Evolutionary conservation across 2,113 vertebrate species (phyloP).

Genomic region (Engystomops pustulosus): DNA sequence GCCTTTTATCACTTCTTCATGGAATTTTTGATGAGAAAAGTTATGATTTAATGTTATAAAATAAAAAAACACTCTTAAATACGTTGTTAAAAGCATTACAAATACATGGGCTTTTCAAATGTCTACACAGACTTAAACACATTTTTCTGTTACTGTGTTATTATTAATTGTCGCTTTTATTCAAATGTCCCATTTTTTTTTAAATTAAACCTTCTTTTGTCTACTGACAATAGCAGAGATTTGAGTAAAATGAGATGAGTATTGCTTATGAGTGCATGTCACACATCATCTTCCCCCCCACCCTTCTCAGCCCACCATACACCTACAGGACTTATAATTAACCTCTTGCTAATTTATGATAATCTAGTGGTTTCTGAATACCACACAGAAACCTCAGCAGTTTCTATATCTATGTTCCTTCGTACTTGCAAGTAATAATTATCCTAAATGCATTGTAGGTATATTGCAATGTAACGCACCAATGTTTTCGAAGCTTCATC

Average conservation of each 20-base stretch:
- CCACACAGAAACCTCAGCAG: slow-evolving; percentile 1
- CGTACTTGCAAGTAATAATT: slow-evolving; percentile 10
- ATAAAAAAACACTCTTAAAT: no score
- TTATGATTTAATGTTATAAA: no score
- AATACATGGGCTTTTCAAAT: no score
- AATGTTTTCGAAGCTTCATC: not conserved
- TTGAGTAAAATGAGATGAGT: not conserved
- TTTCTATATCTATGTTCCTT: not conserved
- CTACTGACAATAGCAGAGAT: not conserved
- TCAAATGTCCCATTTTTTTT: no score
- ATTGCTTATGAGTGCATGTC: not conserved
- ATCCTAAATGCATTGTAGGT: not conserved
- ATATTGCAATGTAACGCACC: not conserved
- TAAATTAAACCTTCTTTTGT: not conserved
- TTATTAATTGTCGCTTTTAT: no score
- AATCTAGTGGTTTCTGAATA: not conserved
- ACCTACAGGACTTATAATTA: slow-evolving; percentile 43
- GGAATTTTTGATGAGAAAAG: no score
- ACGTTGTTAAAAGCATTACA: no score
- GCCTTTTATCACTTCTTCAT: no score
- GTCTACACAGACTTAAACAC: no score
- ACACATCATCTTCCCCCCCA: not conserved
- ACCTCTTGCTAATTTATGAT: slow-evolving; percentile 47
- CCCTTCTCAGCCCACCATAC: not conserved
- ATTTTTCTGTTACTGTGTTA: no score